These are phyloP conservation scores for Trichoplusia ni DNA, from an alignment of 1,140 invertebrate species.

Conservation along the genomic window DNA sequence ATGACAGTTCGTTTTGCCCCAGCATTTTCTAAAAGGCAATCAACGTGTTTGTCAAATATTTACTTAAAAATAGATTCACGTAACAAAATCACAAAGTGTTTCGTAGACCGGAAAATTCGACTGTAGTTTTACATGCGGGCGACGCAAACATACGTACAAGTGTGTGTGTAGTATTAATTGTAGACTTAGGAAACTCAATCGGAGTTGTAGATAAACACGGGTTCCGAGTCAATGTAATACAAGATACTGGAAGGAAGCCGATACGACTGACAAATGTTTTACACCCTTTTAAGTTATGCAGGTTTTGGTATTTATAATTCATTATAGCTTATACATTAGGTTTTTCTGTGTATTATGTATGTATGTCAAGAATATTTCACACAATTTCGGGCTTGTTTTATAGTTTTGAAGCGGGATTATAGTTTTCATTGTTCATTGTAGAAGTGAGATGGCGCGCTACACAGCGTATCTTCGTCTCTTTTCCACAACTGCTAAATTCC, in stretches of 20 bases:
- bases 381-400: too few relatives aligned
- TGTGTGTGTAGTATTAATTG: conserved; percentile 30
- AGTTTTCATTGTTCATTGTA: too few relatives aligned
- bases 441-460: too few relatives aligned
- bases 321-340: background rate
- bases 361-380: background rate
- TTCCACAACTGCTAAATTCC: too few relatives aligned
- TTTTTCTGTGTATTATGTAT: background rate
- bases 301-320: background rate
- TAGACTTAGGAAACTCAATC: conserved; percentile 41
- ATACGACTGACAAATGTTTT: background rate
- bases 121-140: conserved; percentile 56
- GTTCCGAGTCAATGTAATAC: conserved; percentile 2
- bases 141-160: conserved; percentile 40
- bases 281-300: background rate
- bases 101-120: conserved; percentile 55
- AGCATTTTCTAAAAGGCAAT: conserved; percentile 33
- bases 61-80: conserved; percentile 30
- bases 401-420: too few relatives aligned
- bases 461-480: too few relatives aligned
- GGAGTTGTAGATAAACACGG: conserved; percentile 22
- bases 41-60: conserved; percentile 28
- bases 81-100: conserved; percentile 51
- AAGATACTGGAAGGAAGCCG: background rate
- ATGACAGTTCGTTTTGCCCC: conserved; percentile 32